Evolutionary conservation across 2,797 vertebrate species (phyloP), one percentile per base, ranked within the genome.

Genomic region (Trachops cirrhosus): DNA sequence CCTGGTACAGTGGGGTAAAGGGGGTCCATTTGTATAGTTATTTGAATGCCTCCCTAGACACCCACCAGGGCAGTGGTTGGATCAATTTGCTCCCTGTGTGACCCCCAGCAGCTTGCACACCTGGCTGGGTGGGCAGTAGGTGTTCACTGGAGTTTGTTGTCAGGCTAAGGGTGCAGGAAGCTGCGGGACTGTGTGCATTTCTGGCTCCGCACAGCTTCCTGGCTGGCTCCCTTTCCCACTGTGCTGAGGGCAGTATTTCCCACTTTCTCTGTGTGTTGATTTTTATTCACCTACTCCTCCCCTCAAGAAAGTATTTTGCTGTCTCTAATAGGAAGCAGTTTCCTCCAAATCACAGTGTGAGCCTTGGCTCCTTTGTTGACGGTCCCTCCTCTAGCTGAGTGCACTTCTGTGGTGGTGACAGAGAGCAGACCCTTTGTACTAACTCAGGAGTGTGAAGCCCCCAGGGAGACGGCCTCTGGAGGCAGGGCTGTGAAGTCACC

Each of bases 21-120:
- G 24, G 9, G 15, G 32, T 12, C 6, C 5, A 29, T 70, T 89
- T 46, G 21, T 92, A 10, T 52, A 22, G 70, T 79, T 39, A 9
- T 93, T 86, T 15, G 21, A 85, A 37, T 62, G 54, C 64, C 26
- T 77, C 24, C 29, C 41, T 14, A 15, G 16, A 6, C 32, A 46
- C 3, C 10, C n/a, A 12, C 19, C 21, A 79, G n/a, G 59, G 44
- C 21, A 44, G 59, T 0, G 11, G 22, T 52, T 19, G 6, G 9
- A 24, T 11, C 11, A 22, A 0, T 68, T 62, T 22, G 50, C 12
- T 14, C 24, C n/a, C 26, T 10, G 1, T 14, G 3, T 75, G 14
- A 24, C 2, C 7, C 12, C 0, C 2, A 9, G 39, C 11, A 59
- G 8, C 57, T 64, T 4, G 26, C 34, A 64, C 0, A 5, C 29